Evolutionary conservation across 30 jellyfish, hydroid and myxozoan species (phyloP).

Genomic region (Mastigias papua): DNA sequence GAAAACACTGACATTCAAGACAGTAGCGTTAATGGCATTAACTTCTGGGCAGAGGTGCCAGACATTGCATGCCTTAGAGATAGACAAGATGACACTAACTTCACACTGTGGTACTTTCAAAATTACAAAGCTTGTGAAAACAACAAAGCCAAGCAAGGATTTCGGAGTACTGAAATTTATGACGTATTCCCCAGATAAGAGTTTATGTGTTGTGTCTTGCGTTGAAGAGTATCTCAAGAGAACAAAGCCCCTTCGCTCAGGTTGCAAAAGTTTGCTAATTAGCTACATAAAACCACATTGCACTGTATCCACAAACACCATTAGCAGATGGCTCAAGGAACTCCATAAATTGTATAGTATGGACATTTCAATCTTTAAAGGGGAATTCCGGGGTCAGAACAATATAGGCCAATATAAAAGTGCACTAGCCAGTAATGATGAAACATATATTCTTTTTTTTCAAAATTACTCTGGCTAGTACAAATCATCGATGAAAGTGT

Average conservation of each 20-base stretch:
- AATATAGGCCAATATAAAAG: too few relatives aligned
- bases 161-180: not conserved
- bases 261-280: not conserved
- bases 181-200: not conserved
- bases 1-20: not conserved
- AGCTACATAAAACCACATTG: constrained; percentile 21
- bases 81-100: not conserved
- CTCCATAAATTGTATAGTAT: not conserved
- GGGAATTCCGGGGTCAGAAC: too few relatives aligned
- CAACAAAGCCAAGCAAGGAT: not conserved
- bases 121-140: not conserved
- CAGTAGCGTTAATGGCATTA: not conserved
- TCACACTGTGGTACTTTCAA: not conserved
- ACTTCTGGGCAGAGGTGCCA: constrained; percentile 38
- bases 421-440: too few relatives aligned
- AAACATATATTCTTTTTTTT: too few relatives aligned
- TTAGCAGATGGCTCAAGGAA: constrained; percentile 11
- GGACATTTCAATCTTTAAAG: not conserved
- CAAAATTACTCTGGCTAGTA: too few relatives aligned
- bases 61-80: constrained; percentile 27
- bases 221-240: not conserved
- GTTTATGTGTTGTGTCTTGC: not conserved
- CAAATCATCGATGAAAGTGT: too few relatives aligned
- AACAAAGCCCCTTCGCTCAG: not conserved
- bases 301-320: not conserved